phyloP scores from a whole-genome alignment of 2,113 vertebrate genomes.

The Etheostoma spectabile region DNA sequence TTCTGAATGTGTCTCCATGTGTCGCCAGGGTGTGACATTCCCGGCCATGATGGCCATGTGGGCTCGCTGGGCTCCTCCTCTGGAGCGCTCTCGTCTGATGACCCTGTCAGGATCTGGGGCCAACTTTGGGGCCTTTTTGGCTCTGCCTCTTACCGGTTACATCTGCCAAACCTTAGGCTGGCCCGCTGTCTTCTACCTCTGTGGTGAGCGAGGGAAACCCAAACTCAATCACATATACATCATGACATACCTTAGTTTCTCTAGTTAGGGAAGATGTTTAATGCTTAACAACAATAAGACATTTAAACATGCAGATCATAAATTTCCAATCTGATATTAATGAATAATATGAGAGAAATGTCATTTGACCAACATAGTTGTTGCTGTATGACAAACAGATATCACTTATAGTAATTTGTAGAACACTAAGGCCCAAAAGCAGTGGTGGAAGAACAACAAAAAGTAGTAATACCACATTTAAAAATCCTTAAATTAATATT shows the following conservation, averaged over 20 bases:
- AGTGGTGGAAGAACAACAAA: not conserved
- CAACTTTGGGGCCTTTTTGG: slow-evolving; percentile 86
- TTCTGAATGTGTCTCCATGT: not conserved
- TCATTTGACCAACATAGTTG: not conserved
- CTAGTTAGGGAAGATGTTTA: not conserved
- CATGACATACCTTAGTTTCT: no score
- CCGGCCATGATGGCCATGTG: slow-evolving; percentile 88
- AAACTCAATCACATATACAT: not conserved
- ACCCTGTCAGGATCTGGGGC: slow-evolving; percentile 82
- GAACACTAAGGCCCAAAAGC: not conserved
- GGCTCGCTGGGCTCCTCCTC: slow-evolving; percentile 88
- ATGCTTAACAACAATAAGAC: not conserved
- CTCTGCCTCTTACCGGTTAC: slow-evolving; percentile 85
- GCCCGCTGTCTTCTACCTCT: slow-evolving; percentile 89
- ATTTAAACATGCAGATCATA: not conserved
- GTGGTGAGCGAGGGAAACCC: slow-evolving; percentile 78
- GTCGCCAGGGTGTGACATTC: slow-evolving; percentile 81
- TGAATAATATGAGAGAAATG: not conserved
- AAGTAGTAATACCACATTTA: no score
- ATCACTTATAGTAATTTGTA: not conserved
- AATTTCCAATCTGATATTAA: not conserved
- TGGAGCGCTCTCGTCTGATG: slow-evolving; percentile 85
- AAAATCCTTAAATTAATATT: no score
- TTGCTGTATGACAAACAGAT: not conserved
- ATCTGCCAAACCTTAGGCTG: slow-evolving; percentile 87